These are phyloP conservation scores for Eutrigla gurnardus DNA, from an alignment of 2,797 vertebrate species.

Conservation along the genomic window DNA sequence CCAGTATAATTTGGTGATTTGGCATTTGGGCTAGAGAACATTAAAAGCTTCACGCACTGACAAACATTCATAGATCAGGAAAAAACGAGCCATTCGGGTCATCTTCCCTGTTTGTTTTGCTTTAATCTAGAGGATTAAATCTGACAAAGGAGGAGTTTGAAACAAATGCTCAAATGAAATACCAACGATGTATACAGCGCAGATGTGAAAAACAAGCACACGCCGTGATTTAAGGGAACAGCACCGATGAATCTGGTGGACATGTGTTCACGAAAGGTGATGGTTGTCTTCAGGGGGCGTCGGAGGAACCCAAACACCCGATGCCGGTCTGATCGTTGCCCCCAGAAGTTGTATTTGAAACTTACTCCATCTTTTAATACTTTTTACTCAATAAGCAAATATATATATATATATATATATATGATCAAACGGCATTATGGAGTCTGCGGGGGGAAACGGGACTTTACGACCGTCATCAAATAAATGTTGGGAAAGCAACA, in stretches of 20 bases:
- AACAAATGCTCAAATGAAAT: conserved; percentile 29
- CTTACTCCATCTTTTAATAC: conserved; percentile 48
- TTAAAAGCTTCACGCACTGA: background rate
- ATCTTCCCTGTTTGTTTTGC: conserved; percentile 15
- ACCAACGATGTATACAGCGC: conserved; percentile 20
- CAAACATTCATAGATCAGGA: conserved; percentile 22
- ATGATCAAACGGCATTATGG: conserved; percentile 24
- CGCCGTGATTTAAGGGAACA: conserved; percentile 49
- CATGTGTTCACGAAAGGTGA: conserved; percentile 34
- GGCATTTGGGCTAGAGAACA: conserved; percentile 32
- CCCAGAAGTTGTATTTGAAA: conserved; percentile 61
- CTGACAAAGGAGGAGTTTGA: conserved; percentile 31
- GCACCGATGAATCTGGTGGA: conserved; percentile 31
- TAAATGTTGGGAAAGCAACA: conserved; percentile 24
- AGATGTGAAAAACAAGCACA: conserved; percentile 34
- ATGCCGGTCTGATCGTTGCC: conserved; percentile 17
- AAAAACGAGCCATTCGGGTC: conserved; percentile 9
- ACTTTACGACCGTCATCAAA: conserved; percentile 41
- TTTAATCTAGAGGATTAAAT: conserved; percentile 8
- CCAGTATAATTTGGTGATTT: conserved; percentile 32
- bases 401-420: background rate
- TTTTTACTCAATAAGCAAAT: too few species aligned
- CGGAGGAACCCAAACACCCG: conserved; percentile 39
- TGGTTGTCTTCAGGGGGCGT: conserved; percentile 29
- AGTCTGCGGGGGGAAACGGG: conserved; percentile 21